Evolutionary conservation across 2,797 vertebrate species (phyloP).

Genomic region (Artibeus lituratus): DNA sequence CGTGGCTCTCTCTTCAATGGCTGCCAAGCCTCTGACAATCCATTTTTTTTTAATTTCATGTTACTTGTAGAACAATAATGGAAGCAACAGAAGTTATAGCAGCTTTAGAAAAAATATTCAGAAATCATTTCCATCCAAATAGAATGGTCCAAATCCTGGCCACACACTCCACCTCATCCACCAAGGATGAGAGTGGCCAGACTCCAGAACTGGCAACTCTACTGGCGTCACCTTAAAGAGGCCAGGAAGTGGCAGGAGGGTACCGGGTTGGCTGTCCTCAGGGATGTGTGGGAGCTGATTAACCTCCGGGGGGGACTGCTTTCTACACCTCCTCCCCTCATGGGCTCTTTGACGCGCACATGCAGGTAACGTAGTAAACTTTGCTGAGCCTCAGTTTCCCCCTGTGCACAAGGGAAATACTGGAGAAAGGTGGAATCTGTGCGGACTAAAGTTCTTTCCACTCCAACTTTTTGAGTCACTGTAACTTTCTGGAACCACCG

Average conservation of each 20-base stretch:
- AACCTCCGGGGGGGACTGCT: not conserved
- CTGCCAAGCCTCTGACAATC: too few relatives aligned
- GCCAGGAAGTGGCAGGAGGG: not conserved
- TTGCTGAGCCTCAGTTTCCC: not conserved
- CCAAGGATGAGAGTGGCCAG: not conserved
- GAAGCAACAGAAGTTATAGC: not conserved
- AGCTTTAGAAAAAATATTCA: slow-evolving; percentile 7
- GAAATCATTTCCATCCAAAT: not conserved
- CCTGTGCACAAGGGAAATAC: not conserved
- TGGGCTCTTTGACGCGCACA: not conserved
- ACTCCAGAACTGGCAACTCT: not conserved
- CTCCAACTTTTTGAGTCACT: not conserved
- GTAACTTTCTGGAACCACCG: not conserved
- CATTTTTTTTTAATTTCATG: too few relatives aligned
- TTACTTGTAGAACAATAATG: not conserved
- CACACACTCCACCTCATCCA: not conserved
- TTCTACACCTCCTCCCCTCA: too few relatives aligned
- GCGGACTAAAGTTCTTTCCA: not conserved
- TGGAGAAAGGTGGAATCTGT: not conserved
- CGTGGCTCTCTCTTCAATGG: too few relatives aligned
- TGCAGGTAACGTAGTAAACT: not conserved
- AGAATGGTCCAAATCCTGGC: not conserved
- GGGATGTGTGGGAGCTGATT: not conserved
- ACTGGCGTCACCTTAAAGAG: not conserved
- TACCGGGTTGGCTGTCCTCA: not conserved